These are phyloP conservation scores for Pardalotus punctatus DNA, from an alignment of 2,113 vertebrate species.

Conservation along the genomic window DNA sequence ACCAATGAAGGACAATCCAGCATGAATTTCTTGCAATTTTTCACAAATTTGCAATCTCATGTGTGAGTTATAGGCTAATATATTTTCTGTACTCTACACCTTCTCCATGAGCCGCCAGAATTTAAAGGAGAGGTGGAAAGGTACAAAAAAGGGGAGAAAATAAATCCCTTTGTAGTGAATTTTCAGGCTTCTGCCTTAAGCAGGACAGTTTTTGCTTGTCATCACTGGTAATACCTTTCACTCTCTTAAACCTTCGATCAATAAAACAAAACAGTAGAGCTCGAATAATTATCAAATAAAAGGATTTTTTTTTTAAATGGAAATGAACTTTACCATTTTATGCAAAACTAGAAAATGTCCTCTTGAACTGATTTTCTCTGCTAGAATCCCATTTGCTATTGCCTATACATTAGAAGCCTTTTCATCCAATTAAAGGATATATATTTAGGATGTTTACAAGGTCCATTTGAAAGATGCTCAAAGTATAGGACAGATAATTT, in stretches of 20 bases:
- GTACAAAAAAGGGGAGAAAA: not conserved
- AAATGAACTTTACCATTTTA: not conserved
- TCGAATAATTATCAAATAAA: not conserved
- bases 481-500: not conserved
- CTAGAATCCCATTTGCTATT: not conserved
- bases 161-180: not conserved
- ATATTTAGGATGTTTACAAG: not conserved
- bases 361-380: not conserved
- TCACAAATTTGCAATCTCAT: not conserved
- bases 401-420: not conserved
- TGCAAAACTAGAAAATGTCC: not conserved
- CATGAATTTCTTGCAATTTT: not conserved
- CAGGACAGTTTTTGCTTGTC: not conserved
- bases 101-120: not conserved
- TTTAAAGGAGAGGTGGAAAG: not conserved
- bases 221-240: not conserved
- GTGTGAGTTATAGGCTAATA: not conserved
- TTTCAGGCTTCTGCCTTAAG: not conserved
- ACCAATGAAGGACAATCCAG: not conserved
- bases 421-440: not conserved
- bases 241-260: not conserved
- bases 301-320: too few species aligned
- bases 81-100: not conserved
- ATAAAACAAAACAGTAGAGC: not conserved
- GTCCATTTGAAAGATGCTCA: not conserved